Evolutionary conservation across 2,888 invertebrate genomes (phyloP).

Genomic region (Hirtodrosophila alboralis): DNA sequence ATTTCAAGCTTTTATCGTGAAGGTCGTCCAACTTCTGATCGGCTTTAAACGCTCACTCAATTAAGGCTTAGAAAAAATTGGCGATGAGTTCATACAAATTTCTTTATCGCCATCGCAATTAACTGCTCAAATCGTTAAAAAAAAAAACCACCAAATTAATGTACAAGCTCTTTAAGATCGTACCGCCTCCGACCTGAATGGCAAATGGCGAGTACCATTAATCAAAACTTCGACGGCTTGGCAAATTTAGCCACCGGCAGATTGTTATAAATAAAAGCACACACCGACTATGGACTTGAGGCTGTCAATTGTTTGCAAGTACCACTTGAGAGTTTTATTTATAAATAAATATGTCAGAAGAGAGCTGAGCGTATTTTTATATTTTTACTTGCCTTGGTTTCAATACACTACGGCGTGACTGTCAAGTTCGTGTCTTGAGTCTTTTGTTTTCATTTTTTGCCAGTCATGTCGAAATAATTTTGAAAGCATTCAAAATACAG

Average conservation of each 20-base stretch:
- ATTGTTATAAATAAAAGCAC: conserved; percentile 65
- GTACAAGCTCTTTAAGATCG: conserved; percentile 35
- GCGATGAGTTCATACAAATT: conserved; percentile 67
- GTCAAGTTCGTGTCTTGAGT: conserved; percentile 65
- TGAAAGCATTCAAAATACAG: conserved; percentile 25
- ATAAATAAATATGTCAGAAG: conserved; percentile 54
- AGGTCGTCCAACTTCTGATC: conserved; percentile 71
- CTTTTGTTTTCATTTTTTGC: conserved; percentile 38
- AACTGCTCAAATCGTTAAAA: conserved; percentile 22
- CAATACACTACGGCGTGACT: conserved; percentile 52
- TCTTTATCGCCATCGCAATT: conserved; percentile 39
- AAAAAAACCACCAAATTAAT: conserved; percentile 18
- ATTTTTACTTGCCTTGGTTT: conserved; percentile 25
- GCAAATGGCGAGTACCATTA: conserved; percentile 58
- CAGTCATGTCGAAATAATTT: conserved; percentile 27
- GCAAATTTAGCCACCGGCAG: conserved; percentile 44
- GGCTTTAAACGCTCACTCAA: conserved; percentile 40
- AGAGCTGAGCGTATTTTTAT: conserved; percentile 25
- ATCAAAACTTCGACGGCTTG: conserved; percentile 57
- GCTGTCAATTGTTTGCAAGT: conserved; percentile 46
- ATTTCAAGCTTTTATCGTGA: conserved; percentile 51
- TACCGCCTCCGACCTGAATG: conserved; percentile 44
- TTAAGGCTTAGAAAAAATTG: conserved; percentile 62
- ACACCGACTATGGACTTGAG: conserved; percentile 5
- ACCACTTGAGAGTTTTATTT: conserved; percentile 40